Base-by-base conservation (phyloP, 2,888 invertebrate species). In the Tachystola acroxantha region DNA sequence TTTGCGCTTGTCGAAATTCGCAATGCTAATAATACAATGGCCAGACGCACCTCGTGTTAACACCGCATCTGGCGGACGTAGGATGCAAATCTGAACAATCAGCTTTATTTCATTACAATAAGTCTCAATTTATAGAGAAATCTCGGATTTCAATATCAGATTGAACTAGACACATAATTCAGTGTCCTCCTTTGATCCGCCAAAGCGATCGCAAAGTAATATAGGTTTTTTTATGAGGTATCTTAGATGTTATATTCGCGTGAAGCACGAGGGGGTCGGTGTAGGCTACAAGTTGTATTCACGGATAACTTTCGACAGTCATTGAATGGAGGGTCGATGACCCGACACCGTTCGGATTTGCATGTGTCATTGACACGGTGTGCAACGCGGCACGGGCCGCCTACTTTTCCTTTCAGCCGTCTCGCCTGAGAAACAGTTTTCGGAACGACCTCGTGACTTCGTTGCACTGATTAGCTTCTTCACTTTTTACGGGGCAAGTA, bases 311-410 rank as follows among this genome's bases (percentile, higher is more conserved):
- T 86, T 85, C 84, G 82, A 80, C 84, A 81, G 79, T 80, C 80
- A 80, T 79, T 84, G 79, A 82, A 81, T 80, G 77, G 69, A 58
- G 61, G 84, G 71, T 82, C 82, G 66, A 70, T 72, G 81, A 80
- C 84, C 84, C 67, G 64, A 55, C 71, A 64, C 60, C 71, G 68
- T 73, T 68, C 72, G 65, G 66, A 82, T 86, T 84, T 85, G 84
- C 85, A 86, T 84, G 81, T 82, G 85, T 85, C 85, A 84, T 71
- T 84, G 85, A 85, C 85, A 75, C 74, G 70, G 70, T 67, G 70
- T 67, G 76, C 72, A 73, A 64, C 63, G 50, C 64, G 64, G 53
- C 50, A 11, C 27, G 7, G 10, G 58, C 64, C 65, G 73, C 73
- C 64, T 70, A 84, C 84, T 84, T 84, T 84, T 84, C 80, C 84